Conservation (phyloP, 1,140 invertebrate genomes). For the Diorhabda sublineata region DNA sequence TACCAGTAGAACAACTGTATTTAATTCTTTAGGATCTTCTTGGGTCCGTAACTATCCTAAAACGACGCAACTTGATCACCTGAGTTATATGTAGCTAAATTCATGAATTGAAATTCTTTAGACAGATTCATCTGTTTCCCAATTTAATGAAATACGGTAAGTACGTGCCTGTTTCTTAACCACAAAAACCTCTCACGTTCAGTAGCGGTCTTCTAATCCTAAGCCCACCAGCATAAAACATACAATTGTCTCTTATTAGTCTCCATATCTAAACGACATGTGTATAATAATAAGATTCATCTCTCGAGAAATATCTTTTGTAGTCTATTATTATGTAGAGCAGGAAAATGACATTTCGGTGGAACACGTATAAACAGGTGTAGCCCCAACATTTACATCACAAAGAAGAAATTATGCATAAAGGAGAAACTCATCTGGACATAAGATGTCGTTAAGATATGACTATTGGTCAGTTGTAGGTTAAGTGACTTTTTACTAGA, state of each 20-base stretch:
- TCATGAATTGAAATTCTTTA: too few relatives aligned
- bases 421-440: slow-evolving; percentile 22
- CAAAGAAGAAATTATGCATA: slow-evolving; percentile 13
- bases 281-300: slow-evolving; percentile 22
- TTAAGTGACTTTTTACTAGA: slow-evolving; percentile 3
- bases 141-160: background rate
- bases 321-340: slow-evolving; percentile 28
- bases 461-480: slow-evolving; percentile 16
- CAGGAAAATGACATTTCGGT: slow-evolving; percentile 16
- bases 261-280: slow-evolving; percentile 33
- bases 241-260: slow-evolving; percentile 33
- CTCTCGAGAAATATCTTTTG: slow-evolving; percentile 12
- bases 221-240: slow-evolving; percentile 31
- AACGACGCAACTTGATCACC: too few relatives aligned
- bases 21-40: too few relatives aligned
- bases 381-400: slow-evolving; percentile 25
- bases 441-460: slow-evolving; percentile 30
- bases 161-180: background rate
- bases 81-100: too few relatives aligned
- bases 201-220: slow-evolving; percentile 21
- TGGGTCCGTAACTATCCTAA: too few relatives aligned
- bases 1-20: too few relatives aligned
- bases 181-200: slow-evolving; percentile 23
- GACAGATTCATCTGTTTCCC: too few relatives aligned
- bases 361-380: slow-evolving; percentile 26